A percentile compares a stretch with the other conserved stretches of the same genome.
phyloP scores from a whole-genome alignment of 2,113 vertebrate genomes.

The Corythornis cristatus region DNA sequence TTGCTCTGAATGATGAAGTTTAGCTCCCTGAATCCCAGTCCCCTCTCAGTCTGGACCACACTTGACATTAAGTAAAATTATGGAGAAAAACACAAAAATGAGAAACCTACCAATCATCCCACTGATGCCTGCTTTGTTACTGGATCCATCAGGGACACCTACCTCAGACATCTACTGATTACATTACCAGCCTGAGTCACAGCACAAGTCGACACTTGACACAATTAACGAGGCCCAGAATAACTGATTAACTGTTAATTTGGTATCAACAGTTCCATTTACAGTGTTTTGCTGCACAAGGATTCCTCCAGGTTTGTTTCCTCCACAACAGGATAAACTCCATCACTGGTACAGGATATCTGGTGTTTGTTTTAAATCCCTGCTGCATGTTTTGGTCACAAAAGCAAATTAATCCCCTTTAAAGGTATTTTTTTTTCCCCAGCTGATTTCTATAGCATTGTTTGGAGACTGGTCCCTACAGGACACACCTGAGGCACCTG shows the following conservation, averaged over 20 bases:
- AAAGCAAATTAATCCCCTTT: not conserved
- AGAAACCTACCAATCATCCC: not conserved
- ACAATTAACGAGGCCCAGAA: not conserved
- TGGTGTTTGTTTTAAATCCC: conserved; percentile 53
- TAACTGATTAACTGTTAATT: conserved; percentile 24
- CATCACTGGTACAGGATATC: conserved; percentile 42
- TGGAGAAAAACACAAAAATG: not conserved
- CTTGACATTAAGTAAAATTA: not conserved
- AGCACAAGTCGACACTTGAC: not conserved
- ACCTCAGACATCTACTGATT: not conserved
- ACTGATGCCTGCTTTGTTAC: not conserved
- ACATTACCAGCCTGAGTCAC: not conserved
- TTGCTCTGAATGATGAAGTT: not conserved
- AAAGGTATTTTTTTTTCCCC: not conserved
- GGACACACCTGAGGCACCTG: conserved; percentile 34
- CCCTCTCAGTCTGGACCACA: not conserved
- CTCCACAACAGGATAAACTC: conserved; percentile 48
- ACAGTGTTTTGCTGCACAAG: not conserved
- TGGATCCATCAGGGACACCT: not conserved
- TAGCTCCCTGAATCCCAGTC: not conserved
- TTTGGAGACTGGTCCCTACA: not conserved
- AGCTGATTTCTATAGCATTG: conserved; percentile 23
- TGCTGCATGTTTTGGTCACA: not conserved
- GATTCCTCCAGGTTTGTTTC: conserved; percentile 32
- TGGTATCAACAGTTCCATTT: not conserved